Evolutionary conservation across 2,113 vertebrate species (phyloP), one percentile per base, ranked within the genome.

Genomic region (Ploceus nigricollis): DNA sequence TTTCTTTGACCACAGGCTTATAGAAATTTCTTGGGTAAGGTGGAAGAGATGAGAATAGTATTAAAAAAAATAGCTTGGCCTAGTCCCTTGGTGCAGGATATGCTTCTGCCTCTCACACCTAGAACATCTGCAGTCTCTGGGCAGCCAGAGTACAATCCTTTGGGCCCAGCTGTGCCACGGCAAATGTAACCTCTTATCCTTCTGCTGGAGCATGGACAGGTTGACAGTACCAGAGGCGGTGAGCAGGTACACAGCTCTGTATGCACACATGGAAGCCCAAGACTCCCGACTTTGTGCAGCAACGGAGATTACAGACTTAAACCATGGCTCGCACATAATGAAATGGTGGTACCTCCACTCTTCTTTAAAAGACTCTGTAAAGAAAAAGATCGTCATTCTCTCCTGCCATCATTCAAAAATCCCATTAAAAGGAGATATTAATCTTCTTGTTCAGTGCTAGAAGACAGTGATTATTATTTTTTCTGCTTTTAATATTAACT

Each of bases 401-500:
- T 75, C 28, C 60, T 61, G 15, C 31, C 8, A 25, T 68, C 4
- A 11, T 83, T 60, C 33, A 60, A 95, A 66, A 92, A 81, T 75
- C 33, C 35, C 22, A 40, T 83, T 83, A 66, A 70, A 93, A 78
- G 7, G 47, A 68, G 19, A 94, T 16, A 47, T 58, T 57, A 68
- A 85, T 91, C 31, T 88, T 80, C 39, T 80, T 85, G 7, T 77
- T 85, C 70, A 50, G 22, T 65, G 27, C 37, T 70, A 45, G 70
- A 90, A 85, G 63, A 81, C 44, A 58, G n/a, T 69, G 31, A 84
- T 87, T 75, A 50, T 77, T 86, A 45, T 81, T 93, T 91, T 90
- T 70, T 53, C 45, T 4, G 0, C 21, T 50, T 80, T 93, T 93
- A 79, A 30, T 85, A 93, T 82, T 91, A 94, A 69, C 27, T 40